phyloP scores from a whole-genome alignment of 2,113 vertebrate genomes.

The Solea solea region DNA sequence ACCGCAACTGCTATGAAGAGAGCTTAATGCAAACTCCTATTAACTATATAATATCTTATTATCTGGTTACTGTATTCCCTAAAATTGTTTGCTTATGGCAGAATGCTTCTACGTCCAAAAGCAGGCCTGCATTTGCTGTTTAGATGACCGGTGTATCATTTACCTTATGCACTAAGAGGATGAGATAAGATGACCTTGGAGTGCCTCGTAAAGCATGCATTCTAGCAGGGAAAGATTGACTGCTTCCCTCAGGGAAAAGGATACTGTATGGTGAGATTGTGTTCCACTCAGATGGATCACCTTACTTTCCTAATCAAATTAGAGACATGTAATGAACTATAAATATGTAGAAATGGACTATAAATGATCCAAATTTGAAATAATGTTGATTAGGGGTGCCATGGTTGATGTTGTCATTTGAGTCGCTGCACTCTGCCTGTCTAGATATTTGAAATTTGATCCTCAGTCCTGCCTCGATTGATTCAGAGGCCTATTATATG shows the following conservation, averaged over 20 bases:
- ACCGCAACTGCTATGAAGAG: not conserved
- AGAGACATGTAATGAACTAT: conserved; percentile 78
- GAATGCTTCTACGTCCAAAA: conserved; percentile 31
- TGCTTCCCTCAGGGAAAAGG: conserved; percentile 69
- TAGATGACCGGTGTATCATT: conserved; percentile 70
- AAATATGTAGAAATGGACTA: conserved; percentile 83
- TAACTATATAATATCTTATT: not conserved
- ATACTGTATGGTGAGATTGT: conserved; percentile 73
- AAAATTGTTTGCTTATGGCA: conserved; percentile 1
- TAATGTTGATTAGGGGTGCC: conserved; percentile 73
- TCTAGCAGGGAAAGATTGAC: conserved; percentile 63
- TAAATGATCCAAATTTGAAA: conserved; percentile 77
- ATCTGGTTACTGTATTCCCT: no score
- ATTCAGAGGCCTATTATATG: conserved; percentile 74
- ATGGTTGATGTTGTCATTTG: conserved; percentile 76
- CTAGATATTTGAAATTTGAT: conserved; percentile 76
- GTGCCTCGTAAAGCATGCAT: conserved; percentile 69
- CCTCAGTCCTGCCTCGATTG: conserved; percentile 74
- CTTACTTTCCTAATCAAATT: conserved; percentile 79
- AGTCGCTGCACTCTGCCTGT: conserved; percentile 76
- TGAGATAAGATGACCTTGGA: conserved; percentile 79
- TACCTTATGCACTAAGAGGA: conserved; percentile 77
- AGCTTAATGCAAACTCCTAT: conserved; percentile 6
- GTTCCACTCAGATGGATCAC: conserved; percentile 75
- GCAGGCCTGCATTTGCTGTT: conserved; percentile 49